A percentile compares a stretch with the other conserved stretches of the same genome.
Evolutionary conservation across 35 echinoderm and acorn worm species (phyloP).

Genomic region (Diadema setosum): DNA sequence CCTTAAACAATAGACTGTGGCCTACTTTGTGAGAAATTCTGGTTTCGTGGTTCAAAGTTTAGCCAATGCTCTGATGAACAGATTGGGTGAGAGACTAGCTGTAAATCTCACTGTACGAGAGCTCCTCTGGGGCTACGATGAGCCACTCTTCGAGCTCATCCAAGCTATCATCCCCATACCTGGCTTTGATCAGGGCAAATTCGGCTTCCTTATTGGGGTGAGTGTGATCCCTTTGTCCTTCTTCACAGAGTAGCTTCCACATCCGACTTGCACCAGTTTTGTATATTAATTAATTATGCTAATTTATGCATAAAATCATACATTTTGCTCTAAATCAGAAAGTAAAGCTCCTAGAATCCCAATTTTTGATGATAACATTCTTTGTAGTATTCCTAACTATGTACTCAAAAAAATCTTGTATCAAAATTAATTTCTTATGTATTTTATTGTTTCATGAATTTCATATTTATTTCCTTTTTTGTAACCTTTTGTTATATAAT

Average conservation of each 20-base stretch:
- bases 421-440: too few relatives aligned
- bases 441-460: too few relatives aligned
- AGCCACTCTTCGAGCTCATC: not conserved
- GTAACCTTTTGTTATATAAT: too few relatives aligned
- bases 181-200: not conserved
- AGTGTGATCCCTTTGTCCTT: not conserved
- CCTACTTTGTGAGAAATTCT: not conserved
- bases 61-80: not conserved
- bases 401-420: too few relatives aligned
- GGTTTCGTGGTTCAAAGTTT: not conserved
- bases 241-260: not conserved
- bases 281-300: too few relatives aligned
- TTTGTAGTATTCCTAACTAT: too few relatives aligned
- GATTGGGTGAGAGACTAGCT: not conserved
- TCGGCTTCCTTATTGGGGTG: not conserved
- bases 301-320: too few relatives aligned
- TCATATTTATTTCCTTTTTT: too few relatives aligned
- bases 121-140: not conserved
- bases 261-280: not conserved
- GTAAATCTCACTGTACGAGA: not conserved
- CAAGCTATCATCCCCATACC: not conserved
- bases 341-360: too few relatives aligned
- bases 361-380: too few relatives aligned
- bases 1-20: not conserved
- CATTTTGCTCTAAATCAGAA: too few relatives aligned